Conservation (phyloP, 2,113 vertebrate genomes). For the Prinia subflava region DNA sequence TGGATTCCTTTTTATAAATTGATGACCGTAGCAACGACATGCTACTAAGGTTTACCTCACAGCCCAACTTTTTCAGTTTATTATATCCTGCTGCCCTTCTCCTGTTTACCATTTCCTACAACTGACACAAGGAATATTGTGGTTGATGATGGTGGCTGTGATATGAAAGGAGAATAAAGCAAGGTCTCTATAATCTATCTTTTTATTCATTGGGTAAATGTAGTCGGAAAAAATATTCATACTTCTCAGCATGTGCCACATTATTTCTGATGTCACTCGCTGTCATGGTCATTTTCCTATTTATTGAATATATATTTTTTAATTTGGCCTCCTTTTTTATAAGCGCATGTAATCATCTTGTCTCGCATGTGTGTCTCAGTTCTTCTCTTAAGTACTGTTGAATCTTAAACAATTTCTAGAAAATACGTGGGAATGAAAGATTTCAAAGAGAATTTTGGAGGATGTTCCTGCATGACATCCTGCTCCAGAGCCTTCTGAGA, state of each 20-base stretch:
- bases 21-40: neutral
- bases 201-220: neutral
- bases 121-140: neutral
- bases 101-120: neutral
- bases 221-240: neutral
- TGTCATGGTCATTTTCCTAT: neutral
- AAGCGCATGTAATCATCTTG: neutral
- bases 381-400: neutral
- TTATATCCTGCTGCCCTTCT: neutral
- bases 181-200: neutral
- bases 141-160: fast-evolving
- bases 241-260: fast-evolving
- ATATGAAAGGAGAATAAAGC: neutral
- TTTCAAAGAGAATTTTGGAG: neutral
- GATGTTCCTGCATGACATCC: fast-evolving
- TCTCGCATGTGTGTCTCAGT: neutral
- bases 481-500: neutral
- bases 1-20: neutral
- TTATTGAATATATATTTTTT: neutral
- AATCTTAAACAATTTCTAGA: neutral
- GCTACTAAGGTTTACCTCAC: neutral
- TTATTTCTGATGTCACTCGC: neutral
- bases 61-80: neutral
- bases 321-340: neutral
- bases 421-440: neutral